Evolutionary conservation across 2,113 vertebrate genomes (phyloP), one percentile per base, ranked within the genome.

Genomic region (Jacana jacana): DNA sequence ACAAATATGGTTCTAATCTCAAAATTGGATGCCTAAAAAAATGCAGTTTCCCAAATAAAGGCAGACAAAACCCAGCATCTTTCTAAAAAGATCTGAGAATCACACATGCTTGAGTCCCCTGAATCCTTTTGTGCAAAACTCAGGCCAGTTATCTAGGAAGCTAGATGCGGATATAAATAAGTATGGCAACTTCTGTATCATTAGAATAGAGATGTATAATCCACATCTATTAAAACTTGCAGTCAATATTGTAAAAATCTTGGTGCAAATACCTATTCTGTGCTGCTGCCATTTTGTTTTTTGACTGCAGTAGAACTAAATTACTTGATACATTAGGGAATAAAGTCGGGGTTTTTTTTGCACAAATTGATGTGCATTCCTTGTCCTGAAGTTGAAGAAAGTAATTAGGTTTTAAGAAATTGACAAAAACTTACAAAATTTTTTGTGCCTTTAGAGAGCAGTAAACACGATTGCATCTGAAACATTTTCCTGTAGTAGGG

Each of bases 331-430:
- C 11, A 1, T 86, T 65, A 48, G 85, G 55, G 87, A 94, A 91
- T 86, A 89, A 46, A 46, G 17, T 46, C 13, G 46, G 46, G 18
- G 18, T 20, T 46, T 44, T 44, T 44, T 46, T 46, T 46, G 18
- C 18, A 46, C 33, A 81, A 88, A 81, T 70, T 82, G 48, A 71
- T 86, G 46, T 64, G n/a, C 44, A 18, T 84, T 91, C 44, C n/a
- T 75, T 81, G n/a, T 73, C 64, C 46, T 60, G 72, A 89, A 87
- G 60, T 83, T 91, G 84, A 95, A 78, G 65, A 86, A 94, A 92
- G 71, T 92, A 95, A 96, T 97, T 92, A 92, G 73, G 63, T 90
- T 94, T 88, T 65, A 86, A 89, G 89, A 93, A 94, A 92, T 88
- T 75, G 87, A 88, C 89, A 86, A 81, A 90, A 97, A 75, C 71